Conservation (phyloP, 2,113 vertebrate genomes). For the Erpornis zantholeuca region DNA sequence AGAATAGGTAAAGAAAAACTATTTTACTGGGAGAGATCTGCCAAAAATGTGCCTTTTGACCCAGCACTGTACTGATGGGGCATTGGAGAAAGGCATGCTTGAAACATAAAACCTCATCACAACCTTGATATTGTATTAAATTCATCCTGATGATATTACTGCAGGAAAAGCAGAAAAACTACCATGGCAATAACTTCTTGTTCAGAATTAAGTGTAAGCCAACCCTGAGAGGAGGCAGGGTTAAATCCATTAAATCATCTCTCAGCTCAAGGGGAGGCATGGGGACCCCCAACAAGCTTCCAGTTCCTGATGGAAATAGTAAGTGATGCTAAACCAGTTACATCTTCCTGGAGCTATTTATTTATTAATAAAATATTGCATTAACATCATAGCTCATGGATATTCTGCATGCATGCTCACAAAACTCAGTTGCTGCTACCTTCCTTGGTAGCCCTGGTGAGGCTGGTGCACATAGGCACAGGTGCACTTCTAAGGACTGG, state of each 20-base stretch:
- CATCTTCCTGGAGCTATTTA: not conserved
- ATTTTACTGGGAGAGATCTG: not conserved
- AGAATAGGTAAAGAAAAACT: not conserved
- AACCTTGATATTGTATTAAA: not conserved
- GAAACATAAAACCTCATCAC: not conserved
- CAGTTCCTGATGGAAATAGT: not conserved
- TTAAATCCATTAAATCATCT: not conserved
- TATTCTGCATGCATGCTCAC: not conserved
- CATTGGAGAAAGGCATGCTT: not conserved
- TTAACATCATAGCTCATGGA: not conserved
- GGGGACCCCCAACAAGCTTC: not conserved
- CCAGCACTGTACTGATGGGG: not conserved
- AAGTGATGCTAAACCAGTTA: not conserved
- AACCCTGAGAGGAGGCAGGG: not conserved
- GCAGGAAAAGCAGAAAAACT: not conserved
- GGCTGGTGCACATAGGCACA: accelerated
- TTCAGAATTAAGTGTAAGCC: not conserved
- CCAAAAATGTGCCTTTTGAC: not conserved
- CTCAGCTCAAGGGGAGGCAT: not conserved
- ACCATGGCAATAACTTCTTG: not conserved
- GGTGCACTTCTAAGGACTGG: not conserved
- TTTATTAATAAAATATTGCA: not conserved
- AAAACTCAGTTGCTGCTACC: not conserved
- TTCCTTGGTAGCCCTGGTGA: not conserved
- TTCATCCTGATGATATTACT: not conserved